These are phyloP conservation scores for Sycobia sp. DNA, from an alignment of 1,140 invertebrate genomes.

Conservation along the genomic window DNA sequence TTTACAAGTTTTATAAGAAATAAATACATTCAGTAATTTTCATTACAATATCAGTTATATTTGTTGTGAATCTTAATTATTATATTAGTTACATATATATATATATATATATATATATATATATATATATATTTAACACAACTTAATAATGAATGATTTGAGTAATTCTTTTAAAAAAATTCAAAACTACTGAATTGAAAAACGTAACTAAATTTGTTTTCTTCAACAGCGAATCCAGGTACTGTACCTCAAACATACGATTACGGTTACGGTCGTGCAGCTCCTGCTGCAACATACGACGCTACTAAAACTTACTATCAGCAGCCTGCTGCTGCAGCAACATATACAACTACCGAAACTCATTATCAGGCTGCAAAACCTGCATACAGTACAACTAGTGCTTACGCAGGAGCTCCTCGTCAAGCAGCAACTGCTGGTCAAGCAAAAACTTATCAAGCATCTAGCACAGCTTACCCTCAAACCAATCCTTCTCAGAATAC, in stretches of 20 bases:
- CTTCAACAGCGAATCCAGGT: slow-evolving; percentile 64
- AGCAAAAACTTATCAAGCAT: slow-evolving; percentile 60
- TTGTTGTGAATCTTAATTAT: too few relatives aligned
- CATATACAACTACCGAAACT: slow-evolving; percentile 73
- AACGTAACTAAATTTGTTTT: too few relatives aligned
- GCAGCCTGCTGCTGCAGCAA: slow-evolving; percentile 71
- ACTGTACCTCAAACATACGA: slow-evolving; percentile 70
- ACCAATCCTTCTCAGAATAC: slow-evolving; percentile 58
- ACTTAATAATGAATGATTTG: too few relatives aligned
- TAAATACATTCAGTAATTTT: too few relatives aligned
- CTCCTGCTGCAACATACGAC: slow-evolving; percentile 68
- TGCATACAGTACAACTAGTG: slow-evolving; percentile 70
- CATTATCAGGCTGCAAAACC: slow-evolving; percentile 66
- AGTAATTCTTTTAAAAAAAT: too few relatives aligned
- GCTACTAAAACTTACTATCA: slow-evolving; percentile 72
- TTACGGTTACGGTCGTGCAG: slow-evolving; percentile 71
- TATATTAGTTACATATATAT: background rate
- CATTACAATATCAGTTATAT: too few relatives aligned
- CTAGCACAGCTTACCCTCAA: slow-evolving; percentile 58
- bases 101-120: too few relatives aligned
- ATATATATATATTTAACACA: too few relatives aligned
- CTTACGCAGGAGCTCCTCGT: slow-evolving; percentile 67
- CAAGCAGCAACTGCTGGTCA: slow-evolving; percentile 66
- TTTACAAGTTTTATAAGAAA: too few relatives aligned
- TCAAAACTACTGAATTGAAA: too few relatives aligned